Percentiles rank a stretch among this genome's conserved stretches.
These are phyloP conservation scores for Scotopteryx bipunctaria DNA, from an alignment of 2,888 invertebrate genomes.

Conservation along the genomic window DNA sequence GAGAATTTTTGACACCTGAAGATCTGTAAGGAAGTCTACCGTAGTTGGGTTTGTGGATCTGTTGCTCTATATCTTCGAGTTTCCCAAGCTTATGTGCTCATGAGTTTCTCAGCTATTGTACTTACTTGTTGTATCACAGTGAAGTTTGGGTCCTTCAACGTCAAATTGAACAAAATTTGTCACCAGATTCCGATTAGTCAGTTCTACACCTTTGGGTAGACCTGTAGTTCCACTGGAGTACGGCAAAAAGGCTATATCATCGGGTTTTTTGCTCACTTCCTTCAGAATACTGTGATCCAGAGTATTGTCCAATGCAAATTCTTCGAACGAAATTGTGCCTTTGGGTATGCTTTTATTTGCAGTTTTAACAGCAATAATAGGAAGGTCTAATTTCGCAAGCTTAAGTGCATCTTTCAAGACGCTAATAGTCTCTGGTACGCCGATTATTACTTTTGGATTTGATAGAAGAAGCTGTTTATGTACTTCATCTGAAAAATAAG, in stretches of 20 bases:
- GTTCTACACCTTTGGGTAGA: constrained; percentile 88
- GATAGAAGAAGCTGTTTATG: constrained; percentile 84
- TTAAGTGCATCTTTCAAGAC: constrained; percentile 73
- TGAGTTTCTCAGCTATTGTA: too few relatives aligned
- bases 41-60: too few relatives aligned
- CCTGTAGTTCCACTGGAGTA: constrained; percentile 95
- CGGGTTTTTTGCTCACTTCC: constrained; percentile 57
- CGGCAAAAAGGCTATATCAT: constrained; percentile 86
- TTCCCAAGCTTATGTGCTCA: too few relatives aligned
- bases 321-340: constrained; percentile 84
- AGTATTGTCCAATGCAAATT: constrained; percentile 72
- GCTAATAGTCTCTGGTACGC: constrained; percentile 74
- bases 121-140: constrained; percentile 63
- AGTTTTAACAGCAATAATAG: constrained; percentile 68
- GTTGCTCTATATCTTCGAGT: too few relatives aligned
- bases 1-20: too few relatives aligned
- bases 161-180: constrained; percentile 66
- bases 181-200: constrained; percentile 83
- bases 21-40: too few relatives aligned
- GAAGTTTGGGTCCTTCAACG: constrained; percentile 48
- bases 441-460: constrained; percentile 84
- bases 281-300: constrained; percentile 77
- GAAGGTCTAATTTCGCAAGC: constrained; percentile 68
- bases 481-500: constrained; percentile 86
- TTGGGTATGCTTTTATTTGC: constrained; percentile 57